phyloP scores from a whole-genome alignment of 2,888 invertebrate genomes.

The Crepidodera aurea region DNA sequence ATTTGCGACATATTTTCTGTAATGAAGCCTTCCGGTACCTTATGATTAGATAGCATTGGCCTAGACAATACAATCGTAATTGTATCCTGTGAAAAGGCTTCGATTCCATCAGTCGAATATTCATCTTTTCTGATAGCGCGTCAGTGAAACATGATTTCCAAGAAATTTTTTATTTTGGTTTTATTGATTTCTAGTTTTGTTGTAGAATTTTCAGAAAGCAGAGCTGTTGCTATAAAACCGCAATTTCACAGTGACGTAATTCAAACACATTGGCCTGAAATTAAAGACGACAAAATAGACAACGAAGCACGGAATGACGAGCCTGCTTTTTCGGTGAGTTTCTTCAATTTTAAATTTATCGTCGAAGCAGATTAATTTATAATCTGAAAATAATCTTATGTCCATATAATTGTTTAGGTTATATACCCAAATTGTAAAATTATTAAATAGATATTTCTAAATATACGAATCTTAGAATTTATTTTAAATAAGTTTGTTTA shows the following conservation, averaged over 20 bases:
- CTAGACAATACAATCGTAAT: too few relatives aligned
- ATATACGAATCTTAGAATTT: too few relatives aligned
- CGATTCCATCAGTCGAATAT: too few relatives aligned
- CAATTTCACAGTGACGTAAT: conserved; percentile 52
- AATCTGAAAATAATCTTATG: too few relatives aligned
- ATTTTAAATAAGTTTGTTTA: too few relatives aligned
- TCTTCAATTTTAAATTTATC: background rate
- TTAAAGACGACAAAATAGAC: conserved; percentile 29
- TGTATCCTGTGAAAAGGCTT: background rate
- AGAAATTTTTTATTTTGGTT: background rate
- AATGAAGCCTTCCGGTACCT: too few relatives aligned
- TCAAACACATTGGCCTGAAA: conserved; percentile 53
- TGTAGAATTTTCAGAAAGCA: background rate
- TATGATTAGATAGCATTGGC: too few relatives aligned
- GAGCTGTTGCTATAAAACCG: background rate
- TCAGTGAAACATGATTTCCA: background rate
- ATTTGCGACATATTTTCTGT: too few relatives aligned
- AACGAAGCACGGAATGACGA: conserved; percentile 40
- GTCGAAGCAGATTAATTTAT: too few relatives aligned
- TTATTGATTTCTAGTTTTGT: background rate
- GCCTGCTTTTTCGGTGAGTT: conserved; percentile 56
- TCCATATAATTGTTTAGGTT: too few relatives aligned
- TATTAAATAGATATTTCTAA: too few relatives aligned
- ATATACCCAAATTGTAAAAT: too few relatives aligned
- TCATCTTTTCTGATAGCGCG: background rate